These are phyloP conservation scores for Desmodus rotundus DNA, from an alignment of 2,113 vertebrate genomes.

Conservation along the genomic window DNA sequence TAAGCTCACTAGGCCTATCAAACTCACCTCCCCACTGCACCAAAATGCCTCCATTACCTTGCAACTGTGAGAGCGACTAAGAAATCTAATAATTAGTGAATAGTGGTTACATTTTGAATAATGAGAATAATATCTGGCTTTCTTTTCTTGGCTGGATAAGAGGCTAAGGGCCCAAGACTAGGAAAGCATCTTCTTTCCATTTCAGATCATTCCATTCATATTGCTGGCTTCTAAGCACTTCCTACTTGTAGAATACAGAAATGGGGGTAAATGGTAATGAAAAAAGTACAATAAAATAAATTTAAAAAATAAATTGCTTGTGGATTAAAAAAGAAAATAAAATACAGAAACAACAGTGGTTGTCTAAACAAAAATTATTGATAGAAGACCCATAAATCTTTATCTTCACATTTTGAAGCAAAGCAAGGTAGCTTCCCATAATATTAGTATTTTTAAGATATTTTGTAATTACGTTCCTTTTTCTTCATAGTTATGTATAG, in stretches of 20 bases:
- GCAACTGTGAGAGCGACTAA: neutral
- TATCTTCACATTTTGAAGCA: neutral
- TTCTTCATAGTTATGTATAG: neutral
- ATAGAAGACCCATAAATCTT: neutral
- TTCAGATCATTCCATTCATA: neutral
- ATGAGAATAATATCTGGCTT: neutral
- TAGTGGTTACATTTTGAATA: neutral
- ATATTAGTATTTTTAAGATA: neutral
- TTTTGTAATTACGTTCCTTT: neutral
- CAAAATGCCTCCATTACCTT: neutral
- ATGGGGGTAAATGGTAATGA: no score
- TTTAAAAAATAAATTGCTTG: no score
- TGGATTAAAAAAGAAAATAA: neutral
- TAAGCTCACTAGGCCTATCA: neutral
- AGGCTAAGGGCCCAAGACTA: neutral
- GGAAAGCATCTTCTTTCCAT: neutral
- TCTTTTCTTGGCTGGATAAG: neutral
- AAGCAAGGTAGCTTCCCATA: neutral
- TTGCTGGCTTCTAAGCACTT: neutral
- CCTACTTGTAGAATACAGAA: neutral
- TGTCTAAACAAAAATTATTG: neutral
- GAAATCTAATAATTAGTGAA: neutral
- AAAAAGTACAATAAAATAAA: no score
- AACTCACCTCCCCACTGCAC: neutral
- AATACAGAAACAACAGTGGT: neutral